Base-by-base conservation (phyloP, 2,888 invertebrate genomes). In the Zele albiditarsus region DNA sequence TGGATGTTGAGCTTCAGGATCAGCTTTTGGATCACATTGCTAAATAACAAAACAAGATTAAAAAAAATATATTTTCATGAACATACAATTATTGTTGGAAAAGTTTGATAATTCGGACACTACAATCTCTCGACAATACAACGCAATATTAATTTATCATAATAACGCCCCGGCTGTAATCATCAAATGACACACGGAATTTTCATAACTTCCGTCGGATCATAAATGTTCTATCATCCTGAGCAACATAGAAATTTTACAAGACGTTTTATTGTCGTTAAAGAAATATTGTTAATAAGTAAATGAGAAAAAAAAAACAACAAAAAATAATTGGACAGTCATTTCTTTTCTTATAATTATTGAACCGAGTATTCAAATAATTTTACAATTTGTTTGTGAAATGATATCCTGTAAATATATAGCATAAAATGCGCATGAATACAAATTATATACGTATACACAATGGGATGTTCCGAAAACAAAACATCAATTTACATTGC, bases 1-100 rank as follows among this genome's bases (percentile, higher is more conserved):
- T n/a, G 80, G 84, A 77, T 74, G 79, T 78, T 80, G 91, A 42
- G 90, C 90, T 83, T 91, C 91, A 3, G 90, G 86, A 84, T 91
- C 92, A 63, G 83, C 84, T 60, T 89, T 85, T 12, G 82, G 75
- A 49, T 86, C 84, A 85, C 89, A 83, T 81, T 89, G 79, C 78
- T 75, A 46, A 77, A 81, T 77, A 78, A 78, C 78, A 82, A 79
- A 82, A 79, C 57, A 76, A 65, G 70, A 72, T n/a, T n/a, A 75
- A 28, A 83, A 78, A 65, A 73, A 71, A 28, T 78, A 46, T 46
- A 53, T 38, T 20, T 42, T 57, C 70, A 74, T 67, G 8, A 4
- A 0, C 2, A 1, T 5, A 46, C 16, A n/a, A n/a, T 46, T n/a
- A 46, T 46, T 8, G 27, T 71, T 63, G 63, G 67, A 65, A 42